Evolutionary conservation across 2,797 vertebrate species (phyloP).

Genomic region (Melanotaenia parkinsoni): DNA sequence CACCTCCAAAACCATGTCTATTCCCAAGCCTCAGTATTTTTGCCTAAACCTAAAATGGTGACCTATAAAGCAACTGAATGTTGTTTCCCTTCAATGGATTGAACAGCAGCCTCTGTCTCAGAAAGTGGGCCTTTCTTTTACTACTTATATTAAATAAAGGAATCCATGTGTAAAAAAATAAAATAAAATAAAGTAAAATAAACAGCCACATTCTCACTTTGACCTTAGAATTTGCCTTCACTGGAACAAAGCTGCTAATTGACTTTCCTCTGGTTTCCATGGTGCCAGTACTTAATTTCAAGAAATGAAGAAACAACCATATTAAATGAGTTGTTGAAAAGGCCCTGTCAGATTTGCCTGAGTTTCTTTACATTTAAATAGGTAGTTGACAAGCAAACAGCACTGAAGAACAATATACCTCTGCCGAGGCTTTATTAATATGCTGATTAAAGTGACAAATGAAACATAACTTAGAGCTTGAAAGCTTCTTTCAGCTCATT

Average conservation of each 20-base stretch:
- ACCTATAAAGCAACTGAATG: too few relatives aligned
- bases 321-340: neutral
- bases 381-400: neutral
- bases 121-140: neutral
- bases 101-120: neutral
- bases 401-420: neutral
- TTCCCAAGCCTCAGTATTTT: neutral
- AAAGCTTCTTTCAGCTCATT: neutral
- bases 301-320: neutral
- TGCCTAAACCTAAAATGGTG: neutral
- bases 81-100: too few relatives aligned
- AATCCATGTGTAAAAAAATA: neutral
- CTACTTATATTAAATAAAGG: neutral
- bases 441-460: neutral
- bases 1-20: neutral
- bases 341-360: neutral
- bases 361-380: neutral
- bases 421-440: neutral
- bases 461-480: neutral
- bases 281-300: neutral
- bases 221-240: neutral
- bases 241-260: neutral
- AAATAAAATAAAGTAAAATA: too few relatives aligned
- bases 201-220: neutral
- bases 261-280: neutral